Evolutionary conservation across 2,888 invertebrate species (phyloP).

Genomic region (Allolobophora icterica): DNA sequence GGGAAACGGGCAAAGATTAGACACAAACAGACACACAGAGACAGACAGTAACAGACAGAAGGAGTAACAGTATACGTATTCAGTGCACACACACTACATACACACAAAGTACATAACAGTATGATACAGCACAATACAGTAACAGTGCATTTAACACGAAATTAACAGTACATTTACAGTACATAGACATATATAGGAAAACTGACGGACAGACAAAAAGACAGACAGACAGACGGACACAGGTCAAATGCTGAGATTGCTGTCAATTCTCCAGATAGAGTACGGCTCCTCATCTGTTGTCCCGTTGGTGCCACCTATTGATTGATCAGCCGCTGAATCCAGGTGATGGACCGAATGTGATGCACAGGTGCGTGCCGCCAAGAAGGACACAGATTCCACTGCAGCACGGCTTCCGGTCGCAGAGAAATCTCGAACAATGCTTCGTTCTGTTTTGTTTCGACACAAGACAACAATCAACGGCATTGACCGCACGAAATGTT

Average conservation of each 20-base stretch:
- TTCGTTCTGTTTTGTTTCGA: background rate
- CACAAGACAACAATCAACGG: background rate
- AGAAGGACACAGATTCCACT: background rate
- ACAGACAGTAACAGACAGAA: too few species aligned
- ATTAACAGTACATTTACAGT: background rate
- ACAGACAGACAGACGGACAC: background rate
- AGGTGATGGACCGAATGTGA: background rate
- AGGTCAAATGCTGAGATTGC: background rate
- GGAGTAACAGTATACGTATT: too few species aligned
- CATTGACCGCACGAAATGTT: background rate
- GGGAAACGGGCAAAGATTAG: background rate
- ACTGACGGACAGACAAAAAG: background rate
- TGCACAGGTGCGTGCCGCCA: background rate
- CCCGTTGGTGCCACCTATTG: background rate
- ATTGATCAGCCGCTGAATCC: background rate
- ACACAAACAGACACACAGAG: too few species aligned
- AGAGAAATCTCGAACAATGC: background rate
- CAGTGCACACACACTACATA: too few species aligned
- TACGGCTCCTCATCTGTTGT: background rate
- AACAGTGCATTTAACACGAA: background rate
- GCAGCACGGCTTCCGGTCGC: background rate
- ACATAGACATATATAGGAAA: background rate
- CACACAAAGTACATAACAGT: background rate
- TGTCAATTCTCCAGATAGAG: background rate
- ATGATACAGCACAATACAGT: background rate